These are phyloP conservation scores for Pterobdella sp. DNA, from an alignment of 2,888 invertebrate species.

Conservation along the genomic window DNA sequence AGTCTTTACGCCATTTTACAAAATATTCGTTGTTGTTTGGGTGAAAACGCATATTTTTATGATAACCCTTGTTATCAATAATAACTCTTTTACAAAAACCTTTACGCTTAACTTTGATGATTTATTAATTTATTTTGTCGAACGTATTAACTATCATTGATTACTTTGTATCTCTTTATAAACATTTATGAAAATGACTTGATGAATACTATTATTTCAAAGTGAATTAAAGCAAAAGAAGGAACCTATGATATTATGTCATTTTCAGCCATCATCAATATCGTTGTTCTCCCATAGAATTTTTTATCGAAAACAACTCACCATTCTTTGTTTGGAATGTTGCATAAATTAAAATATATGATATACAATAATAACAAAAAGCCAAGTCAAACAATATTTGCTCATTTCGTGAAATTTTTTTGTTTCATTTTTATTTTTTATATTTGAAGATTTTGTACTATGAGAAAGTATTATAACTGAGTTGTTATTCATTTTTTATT, in stretches of 20 bases:
- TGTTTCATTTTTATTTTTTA: slow-evolving; percentile 2
- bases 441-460: slow-evolving; percentile 14
- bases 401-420: slow-evolving; percentile 10
- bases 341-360: slow-evolving; percentile 11
- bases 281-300: not conserved
- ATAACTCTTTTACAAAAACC: slow-evolving; percentile 3
- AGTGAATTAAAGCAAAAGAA: not conserved
- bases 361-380: slow-evolving; percentile 3
- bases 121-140: not conserved
- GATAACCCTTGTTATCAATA: not conserved
- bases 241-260: not conserved
- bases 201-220: not conserved
- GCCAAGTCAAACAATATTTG: slow-evolving; percentile 12
- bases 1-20: not conserved
- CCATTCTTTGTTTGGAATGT: not conserved
- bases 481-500: not conserved
- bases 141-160: not conserved
- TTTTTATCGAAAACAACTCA: not conserved
- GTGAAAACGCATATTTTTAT: not conserved
- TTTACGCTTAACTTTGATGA: not conserved
- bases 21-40: slow-evolving; percentile 3
- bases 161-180: slow-evolving; percentile 5
- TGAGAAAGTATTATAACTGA: slow-evolving; percentile 11
- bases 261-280: not conserved
- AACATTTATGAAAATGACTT: not conserved